phyloP scores from a whole-genome alignment of 2,797 vertebrate genomes.

The Scleropages formosus region DNA sequence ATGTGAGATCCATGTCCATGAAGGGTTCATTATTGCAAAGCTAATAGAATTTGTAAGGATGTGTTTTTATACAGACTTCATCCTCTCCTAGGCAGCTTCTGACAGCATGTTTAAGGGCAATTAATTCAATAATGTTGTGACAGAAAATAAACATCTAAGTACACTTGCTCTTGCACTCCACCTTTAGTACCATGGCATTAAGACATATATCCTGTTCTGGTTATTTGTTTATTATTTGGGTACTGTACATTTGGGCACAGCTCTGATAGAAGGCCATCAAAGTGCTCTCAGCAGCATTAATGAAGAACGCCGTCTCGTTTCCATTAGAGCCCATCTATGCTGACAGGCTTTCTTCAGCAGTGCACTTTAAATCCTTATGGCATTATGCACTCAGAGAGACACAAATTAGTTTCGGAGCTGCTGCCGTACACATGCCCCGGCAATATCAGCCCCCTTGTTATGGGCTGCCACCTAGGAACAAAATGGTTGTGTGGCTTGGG shows the following conservation, averaged over 20 bases:
- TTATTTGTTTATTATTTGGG: background rate
- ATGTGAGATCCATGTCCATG: too few relatives aligned
- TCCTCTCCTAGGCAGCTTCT: too few relatives aligned
- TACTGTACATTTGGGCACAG: background rate
- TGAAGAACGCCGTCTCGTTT: slow-evolving; percentile 25
- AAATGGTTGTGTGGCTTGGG: background rate
- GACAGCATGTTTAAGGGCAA: too few relatives aligned
- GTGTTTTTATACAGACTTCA: too few relatives aligned
- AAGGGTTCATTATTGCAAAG: too few relatives aligned
- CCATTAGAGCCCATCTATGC: slow-evolving; percentile 16
- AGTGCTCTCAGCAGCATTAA: slow-evolving; percentile 15
- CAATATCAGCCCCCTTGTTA: slow-evolving; percentile 4
- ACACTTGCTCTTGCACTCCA: too few relatives aligned
- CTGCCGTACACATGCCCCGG: background rate
- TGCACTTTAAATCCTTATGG: slow-evolving; percentile 4
- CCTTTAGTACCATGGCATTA: too few relatives aligned
- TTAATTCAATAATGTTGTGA: too few relatives aligned
- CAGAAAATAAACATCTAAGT: too few relatives aligned
- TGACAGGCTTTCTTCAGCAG: background rate
- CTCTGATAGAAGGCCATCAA: background rate
- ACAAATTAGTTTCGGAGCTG: slow-evolving; percentile 19
- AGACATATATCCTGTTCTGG: background rate
- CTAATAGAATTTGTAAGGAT: too few relatives aligned
- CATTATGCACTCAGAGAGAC: slow-evolving; percentile 19
- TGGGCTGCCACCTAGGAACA: background rate